Evolutionary conservation across 2,113 vertebrate species (phyloP).

Genomic region (Microtus pennsylvanicus): DNA sequence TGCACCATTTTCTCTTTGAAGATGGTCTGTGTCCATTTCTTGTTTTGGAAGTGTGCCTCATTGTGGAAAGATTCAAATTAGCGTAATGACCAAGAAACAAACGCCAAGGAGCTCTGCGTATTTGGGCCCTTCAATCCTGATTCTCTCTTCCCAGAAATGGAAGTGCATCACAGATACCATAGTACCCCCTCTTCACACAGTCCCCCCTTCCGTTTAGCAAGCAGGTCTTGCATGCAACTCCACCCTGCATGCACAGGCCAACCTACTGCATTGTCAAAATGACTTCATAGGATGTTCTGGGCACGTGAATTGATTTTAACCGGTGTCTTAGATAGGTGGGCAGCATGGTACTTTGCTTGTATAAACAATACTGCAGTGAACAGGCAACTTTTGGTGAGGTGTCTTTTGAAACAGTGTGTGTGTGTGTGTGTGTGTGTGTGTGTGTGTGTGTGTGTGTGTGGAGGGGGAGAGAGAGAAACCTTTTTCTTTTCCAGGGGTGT

Average conservation of each 20-base stretch:
- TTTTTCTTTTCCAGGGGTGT: rapidly evolving
- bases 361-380: neutral
- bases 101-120: neutral
- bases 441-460: neutral
- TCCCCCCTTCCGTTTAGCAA: too few species aligned
- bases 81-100: neutral
- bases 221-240: rapidly evolving
- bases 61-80: neutral
- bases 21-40: neutral
- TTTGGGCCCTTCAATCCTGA: rapidly evolving
- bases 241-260: rapidly evolving
- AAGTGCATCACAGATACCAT: rapidly evolving
- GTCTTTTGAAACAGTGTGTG: neutral
- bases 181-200: rapidly evolving
- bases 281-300: rapidly evolving
- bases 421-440: neutral
- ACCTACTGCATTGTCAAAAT: neutral
- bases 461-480: too few species aligned
- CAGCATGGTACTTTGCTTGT: too few species aligned
- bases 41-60: neutral
- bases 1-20: constrained; percentile 52
- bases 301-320: neutral
- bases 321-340: neutral
- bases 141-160: neutral
- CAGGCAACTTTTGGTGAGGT: rapidly evolving